These are phyloP conservation scores for Trinorchestia longiramus DNA, from an alignment of 1,140 invertebrate species.

Conservation along the genomic window DNA sequence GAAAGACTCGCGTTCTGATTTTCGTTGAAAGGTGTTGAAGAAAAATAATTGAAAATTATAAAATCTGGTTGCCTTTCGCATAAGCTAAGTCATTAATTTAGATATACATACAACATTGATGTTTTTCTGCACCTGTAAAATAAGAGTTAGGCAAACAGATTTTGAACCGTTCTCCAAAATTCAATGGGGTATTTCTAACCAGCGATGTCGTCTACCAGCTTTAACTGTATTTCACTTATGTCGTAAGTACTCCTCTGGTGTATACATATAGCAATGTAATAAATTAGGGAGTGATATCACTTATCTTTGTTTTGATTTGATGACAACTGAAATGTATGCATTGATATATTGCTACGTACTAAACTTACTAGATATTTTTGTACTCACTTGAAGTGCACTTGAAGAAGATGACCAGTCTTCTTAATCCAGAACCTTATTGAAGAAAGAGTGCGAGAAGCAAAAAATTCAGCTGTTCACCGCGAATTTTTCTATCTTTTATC, in stretches of 20 bases:
- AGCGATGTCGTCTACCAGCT: not conserved
- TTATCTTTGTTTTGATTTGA: not conserved
- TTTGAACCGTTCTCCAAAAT: not conserved
- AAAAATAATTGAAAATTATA: not conserved
- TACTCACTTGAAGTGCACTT: conserved; percentile 7
- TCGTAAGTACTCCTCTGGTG: not conserved
- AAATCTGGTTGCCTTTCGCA: not conserved
- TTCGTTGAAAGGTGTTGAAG: not conserved
- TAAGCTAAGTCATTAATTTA: not conserved
- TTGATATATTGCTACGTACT: not conserved
- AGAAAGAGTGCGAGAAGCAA: not conserved
- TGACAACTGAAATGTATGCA: not conserved
- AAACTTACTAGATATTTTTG: not conserved
- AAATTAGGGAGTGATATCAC: not conserved
- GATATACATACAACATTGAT: not conserved
- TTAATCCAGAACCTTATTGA: not conserved
- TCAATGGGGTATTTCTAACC: not conserved
- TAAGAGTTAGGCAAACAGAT: not conserved
- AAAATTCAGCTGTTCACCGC: not conserved
- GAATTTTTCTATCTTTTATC: not conserved
- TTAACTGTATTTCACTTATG: not conserved
- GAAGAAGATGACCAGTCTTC: not conserved
- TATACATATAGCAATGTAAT: not conserved
- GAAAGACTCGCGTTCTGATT: not conserved
- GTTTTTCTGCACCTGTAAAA: not conserved